Conservation (phyloP, 2,113 vertebrate species). For the Leptobrachium ailaonicum region DNA sequence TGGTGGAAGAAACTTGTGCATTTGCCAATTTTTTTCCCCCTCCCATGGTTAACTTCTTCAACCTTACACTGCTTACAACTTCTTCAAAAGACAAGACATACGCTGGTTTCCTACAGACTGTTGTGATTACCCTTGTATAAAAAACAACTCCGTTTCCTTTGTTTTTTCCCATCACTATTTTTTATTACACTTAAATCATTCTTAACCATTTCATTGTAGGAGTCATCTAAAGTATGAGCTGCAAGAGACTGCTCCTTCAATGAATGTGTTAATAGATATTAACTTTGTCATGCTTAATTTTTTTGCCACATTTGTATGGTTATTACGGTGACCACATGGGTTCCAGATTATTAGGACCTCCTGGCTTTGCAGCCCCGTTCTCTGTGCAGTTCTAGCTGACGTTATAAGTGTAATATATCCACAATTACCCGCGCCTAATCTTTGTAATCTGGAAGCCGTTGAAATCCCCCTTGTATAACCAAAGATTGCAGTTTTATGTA, state of each 20-base stretch:
- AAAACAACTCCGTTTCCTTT: background rate
- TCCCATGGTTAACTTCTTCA: slow-evolving; percentile 63
- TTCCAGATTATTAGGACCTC: slow-evolving; percentile 42
- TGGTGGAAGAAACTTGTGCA: slow-evolving; percentile 82
- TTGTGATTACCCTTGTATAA: slow-evolving; percentile 65
- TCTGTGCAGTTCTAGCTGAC: background rate
- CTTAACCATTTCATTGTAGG: slow-evolving; percentile 77
- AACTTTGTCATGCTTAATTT: background rate
- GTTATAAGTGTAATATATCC: background rate
- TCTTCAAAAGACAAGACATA: slow-evolving; percentile 79
- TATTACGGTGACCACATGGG: slow-evolving; percentile 38
- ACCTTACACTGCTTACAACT: slow-evolving; percentile 77
- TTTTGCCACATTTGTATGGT: slow-evolving; percentile 27
- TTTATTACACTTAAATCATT: slow-evolving; percentile 84
- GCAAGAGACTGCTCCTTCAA: slow-evolving; percentile 57
- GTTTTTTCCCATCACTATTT: slow-evolving; percentile 54
- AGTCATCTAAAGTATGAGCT: slow-evolving; percentile 71
- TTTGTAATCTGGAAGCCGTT: slow-evolving; percentile 42
- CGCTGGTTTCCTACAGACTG: slow-evolving; percentile 76
- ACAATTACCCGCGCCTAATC: slow-evolving; percentile 8
- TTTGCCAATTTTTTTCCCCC: slow-evolving; percentile 82
- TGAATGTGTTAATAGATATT: slow-evolving; percentile 33
- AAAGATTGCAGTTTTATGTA: slow-evolving; percentile 83
- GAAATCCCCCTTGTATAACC: slow-evolving; percentile 66
- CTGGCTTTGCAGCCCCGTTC: slow-evolving; percentile 21